Evolutionary conservation across 2,797 vertebrate species (phyloP).

Genomic region (Manis crassicaudata): DNA sequence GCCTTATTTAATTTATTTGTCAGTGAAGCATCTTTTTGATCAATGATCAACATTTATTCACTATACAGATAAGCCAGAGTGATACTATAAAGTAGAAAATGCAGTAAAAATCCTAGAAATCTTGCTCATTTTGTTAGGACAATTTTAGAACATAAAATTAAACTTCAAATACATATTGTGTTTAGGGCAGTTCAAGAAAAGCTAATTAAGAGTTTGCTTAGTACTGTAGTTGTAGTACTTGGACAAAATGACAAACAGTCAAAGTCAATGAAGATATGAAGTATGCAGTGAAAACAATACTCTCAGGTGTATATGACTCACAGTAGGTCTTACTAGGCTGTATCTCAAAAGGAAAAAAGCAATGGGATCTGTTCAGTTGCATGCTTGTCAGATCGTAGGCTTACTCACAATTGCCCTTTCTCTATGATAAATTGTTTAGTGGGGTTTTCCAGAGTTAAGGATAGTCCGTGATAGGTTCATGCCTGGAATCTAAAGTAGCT

Average conservation of each 20-base stretch:
- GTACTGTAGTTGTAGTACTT: neutral
- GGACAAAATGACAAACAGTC: neutral
- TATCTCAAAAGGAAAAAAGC: neutral
- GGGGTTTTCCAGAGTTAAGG: neutral
- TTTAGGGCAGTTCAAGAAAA: neutral
- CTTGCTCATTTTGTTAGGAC: neutral
- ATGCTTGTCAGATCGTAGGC: neutral
- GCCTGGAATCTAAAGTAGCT: neutral
- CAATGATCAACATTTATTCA: neutral
- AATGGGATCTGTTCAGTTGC: neutral
- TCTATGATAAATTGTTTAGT: neutral
- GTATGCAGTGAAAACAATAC: neutral
- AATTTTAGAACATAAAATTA: constrained; percentile 13
- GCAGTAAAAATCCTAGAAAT: neutral
- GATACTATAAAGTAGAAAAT: neutral
- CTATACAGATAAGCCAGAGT: neutral
- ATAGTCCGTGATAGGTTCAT: too few species aligned
- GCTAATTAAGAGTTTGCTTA: neutral
- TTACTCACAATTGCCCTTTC: neutral
- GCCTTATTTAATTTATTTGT: neutral
- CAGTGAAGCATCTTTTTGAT: neutral
- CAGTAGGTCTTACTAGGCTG: neutral
- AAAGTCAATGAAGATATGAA: neutral
- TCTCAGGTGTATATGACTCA: neutral
- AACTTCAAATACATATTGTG: neutral